Base-by-base conservation (phyloP, 2,888 invertebrate species). In the Melieria picta region DNA sequence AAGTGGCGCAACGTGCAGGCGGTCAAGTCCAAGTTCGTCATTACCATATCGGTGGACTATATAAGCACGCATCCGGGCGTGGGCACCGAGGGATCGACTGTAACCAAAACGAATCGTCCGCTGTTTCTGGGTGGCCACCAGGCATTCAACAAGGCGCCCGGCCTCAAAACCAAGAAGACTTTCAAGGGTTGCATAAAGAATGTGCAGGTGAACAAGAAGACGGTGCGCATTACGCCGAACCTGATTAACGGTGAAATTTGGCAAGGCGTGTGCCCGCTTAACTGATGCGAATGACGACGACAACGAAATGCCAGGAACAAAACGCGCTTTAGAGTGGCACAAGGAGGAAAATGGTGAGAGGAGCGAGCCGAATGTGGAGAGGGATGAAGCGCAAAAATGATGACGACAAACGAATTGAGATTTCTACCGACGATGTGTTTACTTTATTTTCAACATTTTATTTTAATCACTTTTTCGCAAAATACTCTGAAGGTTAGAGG, bases 51-150 rank as follows among this genome's bases (percentile, higher is more conserved):
- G 0, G 95, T 99, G 2, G 96, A 98, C 87, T 93, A 93, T 7
- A 89, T 91, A 71, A 91, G 91, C 81, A 91, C 92, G 0, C 89
- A 91, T 75, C 92, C 94, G 0, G 93, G 92, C 3, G 90, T 94
- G 48, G 94, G 94, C 5, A 86, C 84, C 46, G 90, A 89, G 42
- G 90, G 90, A 16, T 88, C 91, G 42, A 88, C 90, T 0, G 90
- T 91, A 0, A 94, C 96, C 0, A 92, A 94, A 80, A 96, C 96
- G 0, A 91, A 91, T 46, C 92, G 95, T 74, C 94, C 96, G 0
- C 88, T 99, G 48, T 98, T 94, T 87, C 89, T 99, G 80, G 99
- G 99, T 30, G 98, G 98, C 0, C 94, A 97, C 86, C 92, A 93
- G 3, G 88, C 89, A 69, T 83, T 88, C 71, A 78, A 82, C 66